Base-by-base conservation (phyloP, 2,113 vertebrate species). In the Triplophysa rosa region DNA sequence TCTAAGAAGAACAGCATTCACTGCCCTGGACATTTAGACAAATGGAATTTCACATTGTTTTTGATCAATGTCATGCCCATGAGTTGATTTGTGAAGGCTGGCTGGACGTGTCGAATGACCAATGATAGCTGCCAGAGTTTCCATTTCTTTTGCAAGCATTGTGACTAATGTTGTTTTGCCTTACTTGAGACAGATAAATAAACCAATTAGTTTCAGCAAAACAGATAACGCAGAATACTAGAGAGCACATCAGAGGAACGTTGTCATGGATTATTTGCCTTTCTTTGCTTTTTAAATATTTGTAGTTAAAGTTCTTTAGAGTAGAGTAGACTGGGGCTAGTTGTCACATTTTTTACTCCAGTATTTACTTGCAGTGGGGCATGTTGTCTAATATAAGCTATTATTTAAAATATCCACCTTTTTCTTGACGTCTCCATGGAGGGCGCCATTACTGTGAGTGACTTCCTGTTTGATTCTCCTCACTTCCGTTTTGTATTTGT, bases 201-300 rank as follows among this genome's bases (percentile, higher is more conserved):
- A n/a, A 33, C 64, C 12, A 12, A 70, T 67, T 73, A 67, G 66
- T 7, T 52, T 54, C 61, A 78, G 67, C 52, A n/a, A 37, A 68
- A 56, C 45, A 66, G 64, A 71, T 72, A 58, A 29, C 26, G 69
- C 14, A 78, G 71, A 78, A 67, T 17, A 72, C 56, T 52, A 16
- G 37, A 59, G 52, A 8, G 5, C 17, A 21, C 19, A 13, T 65
- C 45, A n/a, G 54, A 47, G 47, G 72, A 73, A 59, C 10, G 29
- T 21, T 67, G 26, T 16, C 37, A 82, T 19, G 16, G n/a, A 40
- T 26, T 29, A 26, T 52, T 19, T 67, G 5, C 23, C 21, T 24
- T 8, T 49, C 16, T 68, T 21, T 19, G n/a, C n/a, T 66, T 5
- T 42, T 37, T 37, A 16, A 52, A 6, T 12, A 45, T 16, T 52